Conservation (phyloP, 1,140 invertebrate genomes). For the Oryzaephilus surinamensis region DNA sequence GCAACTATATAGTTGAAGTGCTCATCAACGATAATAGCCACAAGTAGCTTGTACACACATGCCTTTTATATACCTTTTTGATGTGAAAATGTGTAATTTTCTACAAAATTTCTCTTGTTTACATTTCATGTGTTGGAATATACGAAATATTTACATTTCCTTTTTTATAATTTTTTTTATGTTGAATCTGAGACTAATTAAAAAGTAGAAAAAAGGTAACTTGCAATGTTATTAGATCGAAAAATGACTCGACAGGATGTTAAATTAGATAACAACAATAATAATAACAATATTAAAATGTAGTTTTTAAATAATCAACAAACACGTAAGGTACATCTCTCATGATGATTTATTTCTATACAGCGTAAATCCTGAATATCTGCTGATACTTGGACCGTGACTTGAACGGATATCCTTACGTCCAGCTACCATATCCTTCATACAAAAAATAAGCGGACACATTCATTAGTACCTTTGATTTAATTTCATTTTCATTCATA, state of each 20-base stretch:
- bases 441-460: no score
- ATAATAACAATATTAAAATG: conserved; percentile 3
- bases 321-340: conserved; percentile 9
- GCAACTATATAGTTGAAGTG: conserved; percentile 28
- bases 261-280: conserved; percentile 11
- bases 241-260: no score
- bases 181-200: no score
- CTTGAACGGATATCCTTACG: conserved; percentile 13
- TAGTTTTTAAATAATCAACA: no score
- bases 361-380: conserved; percentile 13
- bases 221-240: no score
- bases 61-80: conserved; percentile 32
- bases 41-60: conserved; percentile 32
- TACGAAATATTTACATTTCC: no score
- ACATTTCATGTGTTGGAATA: no score
- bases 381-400: conserved; percentile 12
- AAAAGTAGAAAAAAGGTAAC: no score
- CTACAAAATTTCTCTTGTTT: conserved; percentile 34
- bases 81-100: conserved; percentile 31
- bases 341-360: conserved; percentile 11
- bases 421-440: conserved; percentile 11
- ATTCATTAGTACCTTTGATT: no score
- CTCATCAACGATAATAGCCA: conserved; percentile 32
- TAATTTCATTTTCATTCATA: no score
- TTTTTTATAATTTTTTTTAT: no score